Conservation (phyloP, 2,113 vertebrate species). For the Odobenus rosmarus region DNA sequence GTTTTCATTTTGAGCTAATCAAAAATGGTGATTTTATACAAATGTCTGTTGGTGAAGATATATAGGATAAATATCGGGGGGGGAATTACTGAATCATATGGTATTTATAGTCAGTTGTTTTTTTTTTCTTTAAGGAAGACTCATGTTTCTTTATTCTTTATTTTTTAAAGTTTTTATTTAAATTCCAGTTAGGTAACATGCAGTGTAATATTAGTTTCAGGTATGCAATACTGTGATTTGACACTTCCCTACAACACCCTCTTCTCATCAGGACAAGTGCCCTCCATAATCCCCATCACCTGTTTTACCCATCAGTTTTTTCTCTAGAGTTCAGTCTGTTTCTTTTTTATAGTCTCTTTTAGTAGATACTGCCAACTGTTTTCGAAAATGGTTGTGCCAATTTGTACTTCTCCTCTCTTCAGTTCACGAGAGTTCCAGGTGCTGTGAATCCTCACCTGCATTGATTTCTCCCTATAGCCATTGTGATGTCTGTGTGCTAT, state of each 20-base stretch:
- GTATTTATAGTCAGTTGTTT: background rate
- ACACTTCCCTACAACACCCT: background rate
- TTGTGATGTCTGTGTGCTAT: background rate
- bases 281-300: background rate
- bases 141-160: background rate
- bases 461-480: background rate
- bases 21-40: background rate
- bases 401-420: background rate
- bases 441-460: background rate
- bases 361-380: background rate
- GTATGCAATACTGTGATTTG: background rate
- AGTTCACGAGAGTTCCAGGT: background rate
- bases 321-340: background rate
- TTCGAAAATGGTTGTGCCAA: background rate
- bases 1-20: background rate
- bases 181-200: background rate
- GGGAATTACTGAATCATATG: background rate
- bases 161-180: background rate
- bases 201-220: background rate
- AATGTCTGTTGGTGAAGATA: background rate
- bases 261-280: background rate
- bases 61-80: background rate
- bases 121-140: background rate
- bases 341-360: background rate
- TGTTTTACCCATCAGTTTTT: background rate